phyloP scores from a whole-genome alignment of 2,113 vertebrate genomes.

The Rhinolophus sinicus region DNA sequence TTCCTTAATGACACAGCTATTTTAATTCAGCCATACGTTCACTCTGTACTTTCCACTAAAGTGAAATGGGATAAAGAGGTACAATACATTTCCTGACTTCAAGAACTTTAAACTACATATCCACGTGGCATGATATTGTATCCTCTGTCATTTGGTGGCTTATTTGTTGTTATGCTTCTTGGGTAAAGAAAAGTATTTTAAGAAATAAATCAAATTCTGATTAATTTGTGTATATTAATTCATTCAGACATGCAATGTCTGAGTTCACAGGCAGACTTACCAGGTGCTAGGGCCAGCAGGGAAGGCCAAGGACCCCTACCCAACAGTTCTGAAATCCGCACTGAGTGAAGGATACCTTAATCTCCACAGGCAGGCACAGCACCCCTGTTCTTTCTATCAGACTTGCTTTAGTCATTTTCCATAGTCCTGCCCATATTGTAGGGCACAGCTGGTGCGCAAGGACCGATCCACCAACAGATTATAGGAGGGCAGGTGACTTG shows the following conservation, averaged over 20 bases:
- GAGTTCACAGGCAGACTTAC: neutral
- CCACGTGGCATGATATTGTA: neutral
- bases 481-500: neutral
- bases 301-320: neutral
- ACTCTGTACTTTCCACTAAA: neutral
- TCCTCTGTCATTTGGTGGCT: neutral
- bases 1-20: too few relatives aligned
- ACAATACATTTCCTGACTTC: accelerated
- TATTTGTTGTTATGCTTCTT: neutral
- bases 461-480: too few relatives aligned
- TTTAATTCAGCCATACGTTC: neutral
- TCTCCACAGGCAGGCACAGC: neutral
- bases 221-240: neutral
- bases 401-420: neutral
- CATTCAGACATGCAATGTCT: neutral
- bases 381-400: neutral
- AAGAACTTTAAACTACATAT: neutral
- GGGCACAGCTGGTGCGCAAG: neutral
- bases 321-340: neutral
- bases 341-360: neutral
- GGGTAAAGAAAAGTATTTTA: neutral
- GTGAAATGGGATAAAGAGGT: neutral
- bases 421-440: neutral
- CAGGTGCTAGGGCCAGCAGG: neutral
- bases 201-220: neutral